phyloP scores from a whole-genome alignment of 2,888 invertebrate species.

The Sussaba pulchella region DNA sequence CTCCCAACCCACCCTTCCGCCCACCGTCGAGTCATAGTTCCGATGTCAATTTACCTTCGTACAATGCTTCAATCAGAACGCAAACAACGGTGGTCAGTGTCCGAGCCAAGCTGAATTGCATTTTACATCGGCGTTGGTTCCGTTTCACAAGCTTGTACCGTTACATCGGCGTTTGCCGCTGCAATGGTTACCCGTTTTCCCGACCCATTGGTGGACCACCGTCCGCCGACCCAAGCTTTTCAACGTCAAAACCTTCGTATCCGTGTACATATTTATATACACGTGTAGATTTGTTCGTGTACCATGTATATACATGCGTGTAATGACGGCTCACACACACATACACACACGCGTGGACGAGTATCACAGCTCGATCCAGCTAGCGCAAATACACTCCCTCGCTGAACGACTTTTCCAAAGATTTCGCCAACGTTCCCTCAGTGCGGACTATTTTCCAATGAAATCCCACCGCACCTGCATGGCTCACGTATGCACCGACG shows the following conservation, averaged over 20 bases:
- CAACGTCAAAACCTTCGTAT: slow-evolving; percentile 15
- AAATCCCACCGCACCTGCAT: slow-evolving; percentile 31
- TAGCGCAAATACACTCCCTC: slow-evolving; percentile 45
- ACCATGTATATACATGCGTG: not conserved
- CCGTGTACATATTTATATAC: slow-evolving; percentile 18
- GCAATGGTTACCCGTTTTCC: slow-evolving; percentile 14
- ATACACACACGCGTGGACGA: not conserved
- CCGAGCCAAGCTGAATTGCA: slow-evolving; percentile 75
- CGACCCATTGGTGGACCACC: slow-evolving; percentile 11
- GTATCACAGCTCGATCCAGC: slow-evolving; percentile 27
- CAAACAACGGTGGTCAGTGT: slow-evolving; percentile 78
- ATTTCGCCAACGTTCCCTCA: slow-evolving; percentile 9
- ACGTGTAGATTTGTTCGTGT: no score
- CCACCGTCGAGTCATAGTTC: slow-evolving; percentile 74
- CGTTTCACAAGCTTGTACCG: not conserved
- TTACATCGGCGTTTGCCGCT: not conserved
- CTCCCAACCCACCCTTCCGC: slow-evolving; percentile 51
- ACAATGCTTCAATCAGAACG: slow-evolving; percentile 83
- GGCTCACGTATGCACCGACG: slow-evolving; percentile 3
- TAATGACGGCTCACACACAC: not conserved
- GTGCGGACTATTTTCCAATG: slow-evolving; percentile 42
- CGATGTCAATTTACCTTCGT: slow-evolving; percentile 80
- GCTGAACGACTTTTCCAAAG: slow-evolving; percentile 55
- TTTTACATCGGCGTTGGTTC: slow-evolving; percentile 73
- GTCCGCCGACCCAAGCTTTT: not conserved